A percentile compares a stretch with the other conserved stretches of the same genome.
Conservation (phyloP, 2,888 invertebrate genomes). For the Perizoma affinitatum region DNA sequence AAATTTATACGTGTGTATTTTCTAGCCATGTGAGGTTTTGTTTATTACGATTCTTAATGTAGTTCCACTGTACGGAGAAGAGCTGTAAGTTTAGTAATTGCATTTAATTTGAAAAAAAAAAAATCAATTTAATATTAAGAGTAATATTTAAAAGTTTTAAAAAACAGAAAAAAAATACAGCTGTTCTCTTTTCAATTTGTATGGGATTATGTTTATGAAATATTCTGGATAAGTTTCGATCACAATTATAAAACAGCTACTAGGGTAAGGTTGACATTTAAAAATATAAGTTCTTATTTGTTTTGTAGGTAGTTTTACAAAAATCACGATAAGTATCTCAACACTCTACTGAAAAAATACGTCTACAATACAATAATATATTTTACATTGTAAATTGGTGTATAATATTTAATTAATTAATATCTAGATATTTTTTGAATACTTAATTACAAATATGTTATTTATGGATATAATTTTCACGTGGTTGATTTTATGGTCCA, state of each 20-base stretch:
- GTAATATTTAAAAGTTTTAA: too few relatives aligned
- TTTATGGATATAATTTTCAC: conserved; percentile 1
- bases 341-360: conserved; percentile 9
- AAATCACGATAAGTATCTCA: neutral
- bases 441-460: conserved; percentile 9
- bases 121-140: too few relatives aligned
- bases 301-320: neutral
- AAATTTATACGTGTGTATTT: conserved; percentile 3
- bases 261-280: neutral
- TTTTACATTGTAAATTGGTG: conserved; percentile 30
- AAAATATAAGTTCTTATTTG: neutral
- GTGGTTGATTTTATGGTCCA: conserved; percentile 14
- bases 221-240: neutral
- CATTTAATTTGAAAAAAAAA: too few relatives aligned
- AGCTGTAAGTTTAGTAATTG: too few relatives aligned
- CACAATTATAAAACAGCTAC: conserved; percentile 7
- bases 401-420: conserved; percentile 30
- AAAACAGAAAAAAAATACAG: too few relatives aligned
- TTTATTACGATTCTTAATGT: neutral
- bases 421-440: conserved; percentile 9
- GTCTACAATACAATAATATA: conserved; percentile 25
- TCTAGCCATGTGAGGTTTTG: neutral
- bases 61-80: too few relatives aligned
- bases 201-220: too few relatives aligned
- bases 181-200: too few relatives aligned